These are phyloP conservation scores for Ectobius pallidus DNA, from an alignment of 2,888 invertebrate species.

Conservation along the genomic window DNA sequence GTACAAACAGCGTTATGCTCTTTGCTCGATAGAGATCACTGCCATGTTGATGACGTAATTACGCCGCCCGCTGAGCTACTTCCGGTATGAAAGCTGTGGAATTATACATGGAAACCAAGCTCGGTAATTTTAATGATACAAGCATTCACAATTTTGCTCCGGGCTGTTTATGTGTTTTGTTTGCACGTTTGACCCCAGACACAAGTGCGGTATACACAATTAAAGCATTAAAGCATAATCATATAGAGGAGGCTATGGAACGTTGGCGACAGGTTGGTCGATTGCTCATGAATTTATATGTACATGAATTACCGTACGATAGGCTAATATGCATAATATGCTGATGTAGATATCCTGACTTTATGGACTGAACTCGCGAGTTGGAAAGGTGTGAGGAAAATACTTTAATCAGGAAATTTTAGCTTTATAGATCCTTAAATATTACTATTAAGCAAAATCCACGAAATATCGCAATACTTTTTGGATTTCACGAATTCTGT, in stretches of 20 bases:
- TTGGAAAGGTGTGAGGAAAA: too few relatives aligned
- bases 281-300: neutral
- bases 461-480: too few relatives aligned
- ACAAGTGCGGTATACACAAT: neutral
- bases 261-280: neutral
- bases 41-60: conserved; percentile 28
- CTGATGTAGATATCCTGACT: too few relatives aligned
- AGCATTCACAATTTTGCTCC: conserved; percentile 11
- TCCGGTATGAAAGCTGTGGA: conserved; percentile 22
- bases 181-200: neutral
- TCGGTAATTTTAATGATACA: conserved; percentile 10
- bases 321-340: too few relatives aligned
- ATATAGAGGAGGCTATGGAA: neutral
- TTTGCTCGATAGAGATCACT: conserved; percentile 17
- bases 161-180: conserved; percentile 14
- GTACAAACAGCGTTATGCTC: conserved; percentile 35
- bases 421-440: too few relatives aligned
- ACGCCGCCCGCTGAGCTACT: conserved; percentile 20
- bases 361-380: too few relatives aligned
- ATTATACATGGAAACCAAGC: neutral
- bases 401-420: too few relatives aligned
- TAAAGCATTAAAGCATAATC: conserved; percentile 7
- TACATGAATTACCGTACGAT: too few relatives aligned
- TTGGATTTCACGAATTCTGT: too few relatives aligned
- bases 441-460: too few relatives aligned